A percentile compares a stretch with the other conserved stretches of the same genome.
Evolutionary conservation across 2,888 invertebrate species (phyloP).

Genomic region (Eristalinus sepulchralis): DNA sequence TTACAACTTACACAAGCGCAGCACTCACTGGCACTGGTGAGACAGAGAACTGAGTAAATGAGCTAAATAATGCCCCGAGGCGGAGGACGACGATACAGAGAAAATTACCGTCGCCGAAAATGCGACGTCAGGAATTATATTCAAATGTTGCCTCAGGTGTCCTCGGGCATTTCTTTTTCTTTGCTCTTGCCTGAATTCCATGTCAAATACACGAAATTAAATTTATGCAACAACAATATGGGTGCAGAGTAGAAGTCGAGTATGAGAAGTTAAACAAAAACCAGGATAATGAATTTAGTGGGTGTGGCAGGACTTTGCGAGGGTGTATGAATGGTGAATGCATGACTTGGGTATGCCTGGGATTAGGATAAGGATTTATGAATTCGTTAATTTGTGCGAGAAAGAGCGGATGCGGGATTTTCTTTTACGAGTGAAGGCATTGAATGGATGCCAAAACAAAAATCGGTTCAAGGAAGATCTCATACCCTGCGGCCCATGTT

Average conservation of each 20-base stretch:
- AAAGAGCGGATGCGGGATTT: not conserved
- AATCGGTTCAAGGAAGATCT: too few species aligned
- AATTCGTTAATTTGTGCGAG: not conserved
- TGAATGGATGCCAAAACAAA: not conserved
- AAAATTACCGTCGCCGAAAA: conserved; percentile 7
- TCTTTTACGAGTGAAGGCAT: not conserved
- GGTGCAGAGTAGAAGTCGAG: too few species aligned
- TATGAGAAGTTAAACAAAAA: not conserved
- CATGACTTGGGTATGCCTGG: not conserved
- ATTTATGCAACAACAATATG: conserved; percentile 1
- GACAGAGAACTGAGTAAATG: not conserved
- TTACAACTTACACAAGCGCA: conserved; percentile 2
- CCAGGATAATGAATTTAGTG: conserved; percentile 21
- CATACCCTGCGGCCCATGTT: too few species aligned
- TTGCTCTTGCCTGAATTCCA: conserved; percentile 10
- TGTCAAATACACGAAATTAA: conserved; percentile 23
- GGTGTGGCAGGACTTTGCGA: not conserved
- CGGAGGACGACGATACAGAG: not conserved
- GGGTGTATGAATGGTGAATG: not conserved
- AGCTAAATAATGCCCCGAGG: not conserved
- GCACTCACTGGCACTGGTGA: not conserved
- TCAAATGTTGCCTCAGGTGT: conserved; percentile 36
- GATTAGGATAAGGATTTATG: not conserved
- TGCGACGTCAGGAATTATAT: conserved; percentile 34
- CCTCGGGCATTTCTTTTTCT: not conserved